Evolutionary conservation across 2,888 invertebrate genomes (phyloP).

Genomic region (Agrochola circellaris): DNA sequence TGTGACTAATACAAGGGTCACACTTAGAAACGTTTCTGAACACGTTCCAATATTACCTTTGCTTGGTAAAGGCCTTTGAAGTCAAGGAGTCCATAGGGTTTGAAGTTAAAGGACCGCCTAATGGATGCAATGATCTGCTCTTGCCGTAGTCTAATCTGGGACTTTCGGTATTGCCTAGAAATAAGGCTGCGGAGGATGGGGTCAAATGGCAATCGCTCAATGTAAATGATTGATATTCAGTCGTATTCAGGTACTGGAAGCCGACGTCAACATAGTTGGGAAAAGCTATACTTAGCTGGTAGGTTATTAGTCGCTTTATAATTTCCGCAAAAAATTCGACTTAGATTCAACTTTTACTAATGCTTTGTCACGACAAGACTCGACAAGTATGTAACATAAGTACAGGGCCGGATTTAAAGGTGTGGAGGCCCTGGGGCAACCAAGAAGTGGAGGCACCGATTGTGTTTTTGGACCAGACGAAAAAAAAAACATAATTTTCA

Average conservation of each 20-base stretch:
- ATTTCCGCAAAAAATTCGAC: background rate
- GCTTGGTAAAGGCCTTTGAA: background rate
- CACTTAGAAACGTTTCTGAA: background rate
- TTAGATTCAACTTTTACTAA: background rate
- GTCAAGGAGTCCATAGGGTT: background rate
- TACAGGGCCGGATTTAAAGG: too few relatives aligned
- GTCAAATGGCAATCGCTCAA: background rate
- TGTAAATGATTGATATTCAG: background rate
- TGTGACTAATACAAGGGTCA: slow-evolving; percentile 46
- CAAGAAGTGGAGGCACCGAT: too few relatives aligned
- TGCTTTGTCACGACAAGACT: background rate
- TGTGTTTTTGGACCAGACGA: too few relatives aligned
- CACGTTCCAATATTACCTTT: background rate
- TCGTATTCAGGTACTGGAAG: background rate
- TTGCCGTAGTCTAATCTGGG: background rate
- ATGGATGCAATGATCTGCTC: background rate
- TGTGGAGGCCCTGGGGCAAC: too few relatives aligned
- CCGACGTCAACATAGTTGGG: background rate
- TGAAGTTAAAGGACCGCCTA: background rate
- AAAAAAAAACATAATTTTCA: too few relatives aligned
- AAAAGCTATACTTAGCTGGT: background rate
- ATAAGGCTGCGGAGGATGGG: background rate
- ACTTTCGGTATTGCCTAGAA: too few relatives aligned
- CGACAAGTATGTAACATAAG: background rate
- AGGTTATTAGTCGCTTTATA: background rate